phyloP scores from a whole-genome alignment of 2,797 vertebrate species.

The Percopsis omiscomaycus region DNA sequence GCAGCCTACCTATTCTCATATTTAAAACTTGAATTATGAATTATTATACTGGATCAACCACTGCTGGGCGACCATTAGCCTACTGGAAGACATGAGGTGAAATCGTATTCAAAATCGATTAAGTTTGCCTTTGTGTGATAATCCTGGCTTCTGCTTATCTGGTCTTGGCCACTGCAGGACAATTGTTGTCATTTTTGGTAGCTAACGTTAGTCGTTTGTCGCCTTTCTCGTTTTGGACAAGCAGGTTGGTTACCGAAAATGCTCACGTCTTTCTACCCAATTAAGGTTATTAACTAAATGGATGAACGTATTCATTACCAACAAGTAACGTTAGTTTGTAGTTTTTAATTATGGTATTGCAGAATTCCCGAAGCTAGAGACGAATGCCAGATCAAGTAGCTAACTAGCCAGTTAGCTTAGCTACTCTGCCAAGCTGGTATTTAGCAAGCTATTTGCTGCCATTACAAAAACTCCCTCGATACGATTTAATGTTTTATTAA shows the following conservation, averaged over 20 bases:
- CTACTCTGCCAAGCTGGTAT: not conserved
- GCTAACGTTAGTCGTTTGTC: conserved; percentile 51
- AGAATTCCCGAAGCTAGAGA: not conserved
- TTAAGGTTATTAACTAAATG: not conserved
- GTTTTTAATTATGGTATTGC: conserved; percentile 7
- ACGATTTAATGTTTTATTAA: not conserved
- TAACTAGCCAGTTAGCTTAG: conserved; percentile 40
- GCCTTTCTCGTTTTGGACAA: conserved; percentile 45
- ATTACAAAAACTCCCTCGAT: no score
- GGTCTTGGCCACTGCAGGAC: conserved; percentile 23
- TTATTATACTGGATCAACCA: no score
- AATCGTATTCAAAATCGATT: conserved; percentile 7
- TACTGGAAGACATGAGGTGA: no score
- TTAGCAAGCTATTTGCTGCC: not conserved
- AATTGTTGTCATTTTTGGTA: conserved; percentile 64
- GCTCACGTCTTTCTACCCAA: not conserved
- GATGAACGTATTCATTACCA: no score
- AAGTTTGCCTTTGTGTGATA: conserved; percentile 25
- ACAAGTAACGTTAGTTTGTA: not conserved
- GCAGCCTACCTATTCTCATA: no score
- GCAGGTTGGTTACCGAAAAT: conserved; percentile 59
- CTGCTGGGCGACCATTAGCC: no score
- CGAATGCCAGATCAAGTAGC: not conserved
- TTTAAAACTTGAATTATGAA: no score
- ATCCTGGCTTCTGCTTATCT: conserved; percentile 28